Evolutionary conservation across 1,140 invertebrate species (phyloP).

Genomic region (Drosophila bocki): DNA sequence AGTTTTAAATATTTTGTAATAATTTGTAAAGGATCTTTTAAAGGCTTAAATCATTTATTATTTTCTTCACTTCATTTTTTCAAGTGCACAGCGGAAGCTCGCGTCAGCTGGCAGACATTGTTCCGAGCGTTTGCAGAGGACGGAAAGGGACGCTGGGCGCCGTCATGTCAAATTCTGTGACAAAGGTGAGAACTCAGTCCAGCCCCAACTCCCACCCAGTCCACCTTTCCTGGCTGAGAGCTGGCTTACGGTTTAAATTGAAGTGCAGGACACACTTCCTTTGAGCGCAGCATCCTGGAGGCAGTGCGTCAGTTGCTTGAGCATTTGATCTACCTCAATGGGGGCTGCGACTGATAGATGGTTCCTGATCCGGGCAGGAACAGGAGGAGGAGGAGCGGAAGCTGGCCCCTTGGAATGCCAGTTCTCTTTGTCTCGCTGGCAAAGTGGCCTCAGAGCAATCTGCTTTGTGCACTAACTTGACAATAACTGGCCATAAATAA

Average conservation of each 20-base stretch:
- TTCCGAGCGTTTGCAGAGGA: slow-evolving; percentile 57
- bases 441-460: slow-evolving; percentile 42
- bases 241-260: slow-evolving; percentile 72
- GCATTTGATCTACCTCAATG: slow-evolving; percentile 51
- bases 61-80: not conserved
- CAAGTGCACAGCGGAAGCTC: slow-evolving; percentile 46
- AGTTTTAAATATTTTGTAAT: not conserved
- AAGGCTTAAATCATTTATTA: not conserved
- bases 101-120: slow-evolving; percentile 71
- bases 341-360: slow-evolving; percentile 36
- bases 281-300: slow-evolving; percentile 33
- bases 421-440: slow-evolving; percentile 18
- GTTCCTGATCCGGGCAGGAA: slow-evolving; percentile 20
- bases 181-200: slow-evolving; percentile 65
- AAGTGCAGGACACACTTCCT: slow-evolving; percentile 57
- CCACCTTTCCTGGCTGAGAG: slow-evolving; percentile 22
- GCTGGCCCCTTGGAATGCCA: not conserved
- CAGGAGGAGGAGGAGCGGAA: no score
- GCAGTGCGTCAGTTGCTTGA: slow-evolving; percentile 39
- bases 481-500: slow-evolving; percentile 71
- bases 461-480: slow-evolving; percentile 48
- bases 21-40: not conserved
- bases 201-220: not conserved
- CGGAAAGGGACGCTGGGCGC: slow-evolving; percentile 3
- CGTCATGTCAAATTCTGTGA: slow-evolving; percentile 71